Evolutionary conservation across 2,113 vertebrate genomes (phyloP).

Genomic region (Lanius ludovicianus): DNA sequence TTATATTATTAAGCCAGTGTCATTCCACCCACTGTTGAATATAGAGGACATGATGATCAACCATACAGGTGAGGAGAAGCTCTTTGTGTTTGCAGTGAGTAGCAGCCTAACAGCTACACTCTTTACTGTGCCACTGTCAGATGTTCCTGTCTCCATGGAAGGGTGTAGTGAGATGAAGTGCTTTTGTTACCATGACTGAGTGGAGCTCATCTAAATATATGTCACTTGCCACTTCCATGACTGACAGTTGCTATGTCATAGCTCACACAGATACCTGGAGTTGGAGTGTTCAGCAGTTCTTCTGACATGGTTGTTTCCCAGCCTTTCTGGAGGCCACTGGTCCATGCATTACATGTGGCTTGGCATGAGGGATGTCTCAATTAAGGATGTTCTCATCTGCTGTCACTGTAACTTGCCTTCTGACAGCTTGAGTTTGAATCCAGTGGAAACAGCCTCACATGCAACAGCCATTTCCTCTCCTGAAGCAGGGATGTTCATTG

Average conservation of each 20-base stretch:
- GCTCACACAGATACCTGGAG: neutral
- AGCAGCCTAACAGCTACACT: neutral
- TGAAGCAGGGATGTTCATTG: neutral
- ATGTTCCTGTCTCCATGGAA: neutral
- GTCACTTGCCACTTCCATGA: neutral
- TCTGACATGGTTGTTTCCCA: neutral
- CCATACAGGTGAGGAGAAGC: neutral
- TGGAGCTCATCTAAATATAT: neutral
- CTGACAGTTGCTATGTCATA: neutral
- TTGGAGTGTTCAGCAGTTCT: neutral
- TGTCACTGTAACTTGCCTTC: neutral
- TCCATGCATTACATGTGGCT: neutral
- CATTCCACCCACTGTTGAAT: neutral
- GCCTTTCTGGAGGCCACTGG: neutral
- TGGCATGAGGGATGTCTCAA: neutral
- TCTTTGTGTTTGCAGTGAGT: neutral
- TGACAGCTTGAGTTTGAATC: neutral
- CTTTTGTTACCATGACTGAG: neutral
- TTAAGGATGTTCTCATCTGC: neutral
- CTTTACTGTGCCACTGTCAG: neutral
- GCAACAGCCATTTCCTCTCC: slow-evolving; percentile 1
- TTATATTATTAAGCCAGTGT: neutral
- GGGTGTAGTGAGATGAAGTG: neutral
- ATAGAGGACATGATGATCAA: neutral
- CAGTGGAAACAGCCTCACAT: neutral